Evolutionary conservation across 2,888 invertebrate species (phyloP), one percentile per base, ranked within the genome.

Genomic region (Abscondita cerata): DNA sequence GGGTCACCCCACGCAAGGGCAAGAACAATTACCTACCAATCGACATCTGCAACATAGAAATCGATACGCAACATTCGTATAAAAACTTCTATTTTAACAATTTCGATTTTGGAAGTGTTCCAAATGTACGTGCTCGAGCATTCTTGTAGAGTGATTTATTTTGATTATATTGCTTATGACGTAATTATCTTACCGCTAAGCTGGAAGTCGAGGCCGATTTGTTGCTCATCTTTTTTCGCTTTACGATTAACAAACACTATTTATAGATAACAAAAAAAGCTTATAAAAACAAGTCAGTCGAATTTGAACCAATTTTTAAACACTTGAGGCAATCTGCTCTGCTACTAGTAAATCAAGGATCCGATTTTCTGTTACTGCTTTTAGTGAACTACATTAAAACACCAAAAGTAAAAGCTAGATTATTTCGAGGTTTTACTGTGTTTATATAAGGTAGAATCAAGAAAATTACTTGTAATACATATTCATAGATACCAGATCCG

Each of bases 141-240:
- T 38, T n/a, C 1, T 44, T 18, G 36, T 18, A 6, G 18, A 44
- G 11, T 44, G 44, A 15, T 19, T 19, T 25, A 25, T 25, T 25
- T 25, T 25, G 25, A 25, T 25, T 25, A 2, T 25, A 25, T 25
- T 25, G 18, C 5, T 13, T 48, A 48, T 33, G 33, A 48, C 33
- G 31, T 33, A 48, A 48, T 33, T 11, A 34, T 15, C 83, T 83
- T 79, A 83, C 81, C 73, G 83, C 84, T 70, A 84, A 80, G 76
- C 83, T 84, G 68, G 82, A 81, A 66, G 84, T 75, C 60, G 84
- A 84, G 58, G 83, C 83, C 72, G 83, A 83, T 67, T 80, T 79
- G 74, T 82, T 83, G 71, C 83, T 83, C 70, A 73, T 72, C 65
- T 74, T 75, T 54, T 31, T 13, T 31, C 12, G 6, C 25, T n/a